Percentiles rank a stretch among this genome's conserved stretches.
These are phyloP conservation scores for Pelodiscus sinensis DNA, from an alignment of 2,113 vertebrate species.

Conservation along the genomic window DNA sequence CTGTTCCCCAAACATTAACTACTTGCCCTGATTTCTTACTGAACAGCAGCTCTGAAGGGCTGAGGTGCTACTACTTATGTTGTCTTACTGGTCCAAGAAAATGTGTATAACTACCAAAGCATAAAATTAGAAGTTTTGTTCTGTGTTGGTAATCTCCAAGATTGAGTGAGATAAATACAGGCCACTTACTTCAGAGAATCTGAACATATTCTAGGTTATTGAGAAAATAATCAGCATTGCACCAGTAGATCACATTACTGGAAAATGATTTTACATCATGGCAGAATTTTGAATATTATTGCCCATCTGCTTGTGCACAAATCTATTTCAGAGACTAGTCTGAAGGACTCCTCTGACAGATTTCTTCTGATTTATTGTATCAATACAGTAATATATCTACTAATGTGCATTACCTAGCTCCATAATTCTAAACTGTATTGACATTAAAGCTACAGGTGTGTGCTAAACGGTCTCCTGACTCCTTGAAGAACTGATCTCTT, in stretches of 20 bases:
- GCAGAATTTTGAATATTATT: constrained; percentile 21
- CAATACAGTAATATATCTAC: neutral
- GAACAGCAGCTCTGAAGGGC: neutral
- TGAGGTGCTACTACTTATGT: neutral
- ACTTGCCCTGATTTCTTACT: neutral
- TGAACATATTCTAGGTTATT: constrained; percentile 16
- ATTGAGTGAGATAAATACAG: constrained; percentile 6
- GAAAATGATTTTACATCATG: constrained; percentile 9
- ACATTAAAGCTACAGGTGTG: neutral
- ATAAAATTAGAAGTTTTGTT: constrained; percentile 4
- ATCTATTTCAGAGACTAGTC: neutral
- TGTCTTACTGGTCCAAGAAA: neutral
- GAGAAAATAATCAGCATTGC: constrained; percentile 5
- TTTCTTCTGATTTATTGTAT: neutral
- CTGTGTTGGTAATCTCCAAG: constrained; percentile 4
- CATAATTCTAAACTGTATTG: neutral
- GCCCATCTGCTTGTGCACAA: neutral
- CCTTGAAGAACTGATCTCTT: neutral
- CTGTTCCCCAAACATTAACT: accelerated
- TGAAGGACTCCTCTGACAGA: constrained; percentile 17
- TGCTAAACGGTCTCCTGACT: neutral
- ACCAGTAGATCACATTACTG: constrained; percentile 24
- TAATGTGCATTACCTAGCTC: neutral
- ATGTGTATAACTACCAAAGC: neutral
- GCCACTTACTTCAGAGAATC: neutral